Conservation (phyloP, 2,113 vertebrate species). For the Phaetusa simplex region DNA sequence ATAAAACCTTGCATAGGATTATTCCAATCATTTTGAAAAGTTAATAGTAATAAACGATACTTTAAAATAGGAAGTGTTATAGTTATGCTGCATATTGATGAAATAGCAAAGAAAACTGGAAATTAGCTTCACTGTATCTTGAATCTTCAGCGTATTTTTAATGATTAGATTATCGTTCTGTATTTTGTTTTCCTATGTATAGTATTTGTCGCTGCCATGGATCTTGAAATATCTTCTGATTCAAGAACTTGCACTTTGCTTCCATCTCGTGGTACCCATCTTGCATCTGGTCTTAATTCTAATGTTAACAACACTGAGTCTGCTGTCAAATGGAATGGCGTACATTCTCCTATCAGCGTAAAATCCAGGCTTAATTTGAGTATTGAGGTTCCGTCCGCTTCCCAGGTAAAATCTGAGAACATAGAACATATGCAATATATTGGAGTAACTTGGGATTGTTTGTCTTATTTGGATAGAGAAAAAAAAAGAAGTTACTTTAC, state of each 20-base stretch:
- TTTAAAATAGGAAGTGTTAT: not conserved
- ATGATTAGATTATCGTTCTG: not conserved
- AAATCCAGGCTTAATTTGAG: slow-evolving; percentile 85
- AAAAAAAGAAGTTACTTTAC: not conserved
- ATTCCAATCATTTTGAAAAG: not conserved
- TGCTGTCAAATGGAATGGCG: slow-evolving; percentile 72
- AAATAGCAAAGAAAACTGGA: not conserved
- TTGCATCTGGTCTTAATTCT: slow-evolving; percentile 71
- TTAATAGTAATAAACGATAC: not conserved
- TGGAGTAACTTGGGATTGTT: not conserved
- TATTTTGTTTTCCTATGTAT: not conserved
- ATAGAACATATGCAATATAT: not conserved
- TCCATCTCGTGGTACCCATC: slow-evolving; percentile 39
- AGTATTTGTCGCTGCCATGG: slow-evolving; percentile 73
- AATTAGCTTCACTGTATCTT: not conserved
- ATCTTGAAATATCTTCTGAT: slow-evolving; percentile 71
- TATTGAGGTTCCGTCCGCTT: slow-evolving; percentile 93
- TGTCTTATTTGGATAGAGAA: not conserved
- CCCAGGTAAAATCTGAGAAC: slow-evolving; percentile 83
- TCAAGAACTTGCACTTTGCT: slow-evolving; percentile 61
- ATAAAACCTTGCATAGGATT: not conserved
- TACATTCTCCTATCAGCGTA: slow-evolving; percentile 75
- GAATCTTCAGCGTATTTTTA: not conserved
- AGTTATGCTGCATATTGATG: not conserved
- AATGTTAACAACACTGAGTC: slow-evolving; percentile 74